Percentiles rank a stretch among this genome's conserved stretches.
These are phyloP conservation scores for Acinonyx jubatus DNA, from an alignment of 2,113 vertebrate species.

Conservation along the genomic window DNA sequence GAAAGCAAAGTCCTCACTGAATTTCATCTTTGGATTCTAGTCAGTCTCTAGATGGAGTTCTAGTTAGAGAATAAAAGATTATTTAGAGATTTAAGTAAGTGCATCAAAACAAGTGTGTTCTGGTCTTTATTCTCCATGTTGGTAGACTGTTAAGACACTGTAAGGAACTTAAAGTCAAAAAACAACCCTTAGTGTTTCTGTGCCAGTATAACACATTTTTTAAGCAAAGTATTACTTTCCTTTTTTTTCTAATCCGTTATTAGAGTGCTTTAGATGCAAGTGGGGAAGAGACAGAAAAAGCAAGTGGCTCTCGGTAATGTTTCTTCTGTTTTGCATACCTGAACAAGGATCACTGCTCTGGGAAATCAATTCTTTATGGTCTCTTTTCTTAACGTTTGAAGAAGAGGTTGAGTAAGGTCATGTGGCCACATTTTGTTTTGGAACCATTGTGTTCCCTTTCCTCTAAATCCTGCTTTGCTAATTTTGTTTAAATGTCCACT, in stretches of 20 bases:
- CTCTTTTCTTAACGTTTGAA: conserved; percentile 10
- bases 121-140: background rate
- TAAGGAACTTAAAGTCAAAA: background rate
- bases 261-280: background rate
- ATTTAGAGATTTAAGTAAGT: background rate
- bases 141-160: background rate
- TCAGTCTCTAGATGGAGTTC: background rate
- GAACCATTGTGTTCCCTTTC: background rate
- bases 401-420: background rate
- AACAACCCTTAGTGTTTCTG: conserved; percentile 6
- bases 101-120: background rate
- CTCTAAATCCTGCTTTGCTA: conserved; percentile 1
- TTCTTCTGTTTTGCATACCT: conserved; percentile 18
- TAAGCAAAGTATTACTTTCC: background rate
- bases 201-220: background rate
- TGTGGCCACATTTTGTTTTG: background rate
- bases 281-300: conserved; percentile 32
- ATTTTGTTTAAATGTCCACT: background rate
- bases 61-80: conserved; percentile 19
- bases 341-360: background rate
- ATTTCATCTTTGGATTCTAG: conserved; percentile 19
- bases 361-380: background rate
- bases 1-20: conserved; percentile 4
- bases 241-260: background rate
- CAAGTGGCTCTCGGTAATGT: conserved; percentile 2